Conservation (phyloP, 2,888 invertebrate species). For the Drosophila hamatofila region DNA sequence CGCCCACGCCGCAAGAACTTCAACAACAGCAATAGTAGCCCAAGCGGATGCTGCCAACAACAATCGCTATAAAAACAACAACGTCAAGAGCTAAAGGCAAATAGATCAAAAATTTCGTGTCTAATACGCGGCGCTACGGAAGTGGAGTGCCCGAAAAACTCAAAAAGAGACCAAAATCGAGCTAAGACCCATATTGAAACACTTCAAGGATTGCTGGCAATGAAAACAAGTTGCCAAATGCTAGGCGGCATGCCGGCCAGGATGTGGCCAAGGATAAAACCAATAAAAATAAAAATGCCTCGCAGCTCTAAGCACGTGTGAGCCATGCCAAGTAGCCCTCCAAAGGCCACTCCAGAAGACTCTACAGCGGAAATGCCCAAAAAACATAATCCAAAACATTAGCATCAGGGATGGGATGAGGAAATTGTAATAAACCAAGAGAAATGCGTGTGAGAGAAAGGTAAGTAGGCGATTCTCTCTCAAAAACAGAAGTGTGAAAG, state of each 20-base stretch:
- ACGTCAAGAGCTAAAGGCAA: slow-evolving; percentile 11
- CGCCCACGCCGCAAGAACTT: slow-evolving; percentile 56
- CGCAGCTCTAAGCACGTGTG: slow-evolving; percentile 53
- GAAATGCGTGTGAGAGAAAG: slow-evolving; percentile 26
- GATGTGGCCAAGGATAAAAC: slow-evolving; percentile 49
- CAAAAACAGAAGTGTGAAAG: slow-evolving; percentile 58
- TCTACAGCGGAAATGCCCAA: slow-evolving; percentile 76
- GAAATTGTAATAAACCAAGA: slow-evolving; percentile 43
- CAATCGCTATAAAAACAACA: slow-evolving; percentile 58
- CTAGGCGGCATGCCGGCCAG: slow-evolving; percentile 32
- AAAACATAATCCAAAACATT: slow-evolving; percentile 38
- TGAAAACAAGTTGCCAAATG: slow-evolving; percentile 62
- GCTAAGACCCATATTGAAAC: neutral
- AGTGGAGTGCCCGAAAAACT: slow-evolving; percentile 47
- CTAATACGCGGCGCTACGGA: slow-evolving; percentile 44
- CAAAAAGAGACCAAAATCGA: slow-evolving; percentile 17
- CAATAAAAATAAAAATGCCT: slow-evolving; percentile 44
- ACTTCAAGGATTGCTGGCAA: slow-evolving; percentile 43
- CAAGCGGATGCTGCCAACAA: slow-evolving; percentile 44
- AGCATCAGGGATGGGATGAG: slow-evolving; percentile 33
- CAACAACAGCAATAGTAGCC: slow-evolving; percentile 1
- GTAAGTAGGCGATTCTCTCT: neutral
- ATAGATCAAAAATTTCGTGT: slow-evolving; percentile 25
- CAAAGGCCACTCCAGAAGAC: slow-evolving; percentile 53
- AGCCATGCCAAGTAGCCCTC: slow-evolving; percentile 56